Conservation (phyloP, 2,113 vertebrate species). For the Laticauda colubrina region DNA sequence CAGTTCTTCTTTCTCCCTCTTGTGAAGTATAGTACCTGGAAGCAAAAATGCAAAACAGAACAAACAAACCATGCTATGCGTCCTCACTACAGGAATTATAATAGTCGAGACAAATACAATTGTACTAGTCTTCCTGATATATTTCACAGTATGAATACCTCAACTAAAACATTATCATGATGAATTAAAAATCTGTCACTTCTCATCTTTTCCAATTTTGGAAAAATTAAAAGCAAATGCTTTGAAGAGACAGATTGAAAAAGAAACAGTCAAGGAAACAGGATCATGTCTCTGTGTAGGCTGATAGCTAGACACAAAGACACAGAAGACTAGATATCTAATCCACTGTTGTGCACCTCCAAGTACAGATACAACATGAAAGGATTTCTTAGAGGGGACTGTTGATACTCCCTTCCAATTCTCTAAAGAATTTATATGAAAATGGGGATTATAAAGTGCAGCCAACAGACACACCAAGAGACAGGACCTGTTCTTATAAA, state of each 20-base stretch:
- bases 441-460: background rate
- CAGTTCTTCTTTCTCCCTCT: background rate
- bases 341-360: background rate
- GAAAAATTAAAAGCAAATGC: background rate
- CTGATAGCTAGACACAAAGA: background rate
- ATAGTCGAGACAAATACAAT: background rate
- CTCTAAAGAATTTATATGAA: background rate
- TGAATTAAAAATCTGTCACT: background rate
- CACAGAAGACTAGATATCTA: background rate
- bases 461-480: background rate
- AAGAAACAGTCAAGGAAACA: background rate
- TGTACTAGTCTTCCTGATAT: background rate
- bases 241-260: background rate
- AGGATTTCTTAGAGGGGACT: background rate
- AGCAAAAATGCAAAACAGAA: background rate
- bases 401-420: background rate
- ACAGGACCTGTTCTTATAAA: no score
- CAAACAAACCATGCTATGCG: background rate
- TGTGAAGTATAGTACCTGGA: background rate
- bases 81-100: background rate
- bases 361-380: background rate
- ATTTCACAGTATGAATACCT: background rate
- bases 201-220: background rate
- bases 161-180: background rate
- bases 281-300: background rate